A percentile compares a stretch with the other conserved stretches of the same genome.
phyloP scores from a whole-genome alignment of 2,888 invertebrate species.

The Tipula lateralis region DNA sequence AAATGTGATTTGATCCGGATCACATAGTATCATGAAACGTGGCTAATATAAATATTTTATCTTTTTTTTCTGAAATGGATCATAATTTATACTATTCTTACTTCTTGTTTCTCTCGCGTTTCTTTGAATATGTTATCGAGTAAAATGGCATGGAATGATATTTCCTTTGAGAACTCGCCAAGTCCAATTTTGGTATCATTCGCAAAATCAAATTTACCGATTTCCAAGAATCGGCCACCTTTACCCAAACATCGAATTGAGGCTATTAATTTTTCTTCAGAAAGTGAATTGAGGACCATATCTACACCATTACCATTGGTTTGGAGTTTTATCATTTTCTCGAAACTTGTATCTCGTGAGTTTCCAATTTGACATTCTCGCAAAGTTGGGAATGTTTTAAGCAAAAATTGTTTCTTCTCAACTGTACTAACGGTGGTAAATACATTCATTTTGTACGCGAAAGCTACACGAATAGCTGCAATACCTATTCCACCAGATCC shows the following conservation, averaged over 20 bases:
- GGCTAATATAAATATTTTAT: no score
- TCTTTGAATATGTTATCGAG: constrained; percentile 63
- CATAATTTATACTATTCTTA: no score
- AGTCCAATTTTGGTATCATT: constrained; percentile 60
- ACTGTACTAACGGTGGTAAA: constrained; percentile 66
- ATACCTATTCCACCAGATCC: constrained; percentile 71
- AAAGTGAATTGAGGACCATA: constrained; percentile 82
- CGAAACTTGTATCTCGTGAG: constrained; percentile 81
- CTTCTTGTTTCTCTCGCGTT: constrained; percentile 44
- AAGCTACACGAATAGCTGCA: constrained; percentile 69
- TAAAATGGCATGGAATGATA: constrained; percentile 72
- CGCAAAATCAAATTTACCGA: constrained; percentile 78
- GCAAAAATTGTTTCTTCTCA: constrained; percentile 60
- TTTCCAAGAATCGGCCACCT: constrained; percentile 72
- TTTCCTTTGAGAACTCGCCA: constrained; percentile 64
- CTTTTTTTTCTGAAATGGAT: no score
- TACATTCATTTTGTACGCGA: constrained; percentile 60
- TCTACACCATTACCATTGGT: constrained; percentile 88
- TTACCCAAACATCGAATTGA: constrained; percentile 58
- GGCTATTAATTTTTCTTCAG: constrained; percentile 83
- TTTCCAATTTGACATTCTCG: constrained; percentile 70
- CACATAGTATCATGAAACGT: no score
- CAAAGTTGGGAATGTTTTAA: constrained; percentile 52
- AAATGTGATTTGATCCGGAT: no score
- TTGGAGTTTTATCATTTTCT: constrained; percentile 70